Conservation (phyloP, 2,888 invertebrate species). For the Dichetophora obliterata region DNA sequence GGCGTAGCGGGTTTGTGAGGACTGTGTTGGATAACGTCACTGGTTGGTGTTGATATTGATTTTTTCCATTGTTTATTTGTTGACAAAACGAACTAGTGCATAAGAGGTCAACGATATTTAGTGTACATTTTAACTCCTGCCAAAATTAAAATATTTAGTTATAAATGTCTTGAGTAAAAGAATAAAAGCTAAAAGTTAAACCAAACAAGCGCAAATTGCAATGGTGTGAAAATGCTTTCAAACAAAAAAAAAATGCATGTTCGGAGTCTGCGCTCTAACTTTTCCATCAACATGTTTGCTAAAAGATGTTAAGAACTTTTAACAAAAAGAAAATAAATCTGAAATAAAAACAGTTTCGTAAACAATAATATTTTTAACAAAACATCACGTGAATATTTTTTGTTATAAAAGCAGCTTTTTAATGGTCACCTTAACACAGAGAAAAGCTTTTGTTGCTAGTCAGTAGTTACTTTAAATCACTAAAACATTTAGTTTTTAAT, state of each 20-base stretch:
- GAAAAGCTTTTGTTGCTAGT: too few relatives aligned
- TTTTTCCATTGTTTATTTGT: not conserved
- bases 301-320: not conserved
- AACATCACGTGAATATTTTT: too few relatives aligned
- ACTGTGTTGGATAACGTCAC: not conserved
- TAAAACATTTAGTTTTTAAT: too few relatives aligned
- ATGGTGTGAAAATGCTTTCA: conserved; percentile 41
- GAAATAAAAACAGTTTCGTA: not conserved
- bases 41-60: not conserved
- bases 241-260: conserved; percentile 51
- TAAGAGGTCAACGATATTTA: not conserved
- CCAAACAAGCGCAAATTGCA: not conserved
- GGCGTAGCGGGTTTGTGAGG: not conserved
- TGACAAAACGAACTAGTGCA: not conserved
- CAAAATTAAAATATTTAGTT: too few relatives aligned
- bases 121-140: not conserved
- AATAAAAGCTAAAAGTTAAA: not conserved
- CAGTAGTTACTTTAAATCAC: too few relatives aligned
- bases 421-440: too few relatives aligned
- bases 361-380: not conserved
- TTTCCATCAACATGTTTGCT: not conserved
- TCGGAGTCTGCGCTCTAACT: conserved; percentile 57
- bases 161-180: not conserved
- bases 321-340: too few relatives aligned
- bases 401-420: too few relatives aligned